Base-by-base conservation (phyloP, 2,888 invertebrate species). In the Minunthozetes semirufus region DNA sequence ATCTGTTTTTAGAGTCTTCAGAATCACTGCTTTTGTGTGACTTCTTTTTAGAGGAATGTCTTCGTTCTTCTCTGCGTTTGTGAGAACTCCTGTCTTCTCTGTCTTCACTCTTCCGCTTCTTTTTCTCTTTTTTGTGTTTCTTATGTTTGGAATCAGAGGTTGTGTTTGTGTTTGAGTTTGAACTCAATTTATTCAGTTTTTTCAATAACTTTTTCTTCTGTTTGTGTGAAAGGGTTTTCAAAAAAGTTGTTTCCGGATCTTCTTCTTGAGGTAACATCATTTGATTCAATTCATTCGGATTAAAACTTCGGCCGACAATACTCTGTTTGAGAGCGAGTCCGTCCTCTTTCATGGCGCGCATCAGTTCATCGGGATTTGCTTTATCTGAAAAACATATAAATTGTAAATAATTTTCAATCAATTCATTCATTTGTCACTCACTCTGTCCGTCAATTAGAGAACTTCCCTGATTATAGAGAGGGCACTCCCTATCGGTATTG, bases 401-500 rank as follows among this genome's bases (percentile, higher is more conserved):
- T n/a, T 42, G 1, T 19, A 68, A 46, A 42, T 8, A 0, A 46
- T 1, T 33, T 22, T 22, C 6, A 25, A 56, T 61, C 13, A 27
- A 15, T 61, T 33, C 6, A 22, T 2, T 59, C 59, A 22, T 38
- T 33, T 33, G 33, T 33, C 2, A 50, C 61, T 46, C 6, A 66
- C 61, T 75, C 3, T 38, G n/a, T 17, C 48, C 72, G n/a, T 68
- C 68, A 38, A 70, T 46, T 25, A 72, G 56, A 17, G 68, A 72
- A 15, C 61, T 63, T 19, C 33, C 27, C 19, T 90, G 83, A 89
- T 85, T 85, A 80, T 85, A 99, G 86, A 99, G 88, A 6, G 95
- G 92, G 84, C 99, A 99, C 84, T 99, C 97, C 80, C 93, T 92
- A 82, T 96, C 96, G 22, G 87, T 97, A 83, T 96, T 96, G 73